Conservation (phyloP, 2,888 invertebrate species). For the Drosophila neonasuta region DNA sequence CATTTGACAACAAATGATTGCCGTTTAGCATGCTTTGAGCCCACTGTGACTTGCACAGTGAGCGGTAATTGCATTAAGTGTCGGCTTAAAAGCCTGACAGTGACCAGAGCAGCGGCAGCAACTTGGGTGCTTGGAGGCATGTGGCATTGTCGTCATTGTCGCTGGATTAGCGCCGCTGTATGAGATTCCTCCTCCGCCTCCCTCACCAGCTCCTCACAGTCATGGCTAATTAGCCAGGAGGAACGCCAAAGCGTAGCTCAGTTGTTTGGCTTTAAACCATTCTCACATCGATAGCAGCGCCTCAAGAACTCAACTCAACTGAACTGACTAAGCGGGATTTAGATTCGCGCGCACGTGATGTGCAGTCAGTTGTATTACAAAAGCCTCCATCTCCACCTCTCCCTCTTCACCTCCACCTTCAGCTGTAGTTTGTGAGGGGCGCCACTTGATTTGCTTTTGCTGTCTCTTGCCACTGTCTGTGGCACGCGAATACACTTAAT, state of each 20-base stretch:
- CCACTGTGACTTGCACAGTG: slow-evolving; percentile 49
- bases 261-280: slow-evolving; percentile 60
- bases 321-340: slow-evolving; percentile 31
- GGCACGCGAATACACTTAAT: slow-evolving; percentile 70
- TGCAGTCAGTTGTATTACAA: slow-evolving; percentile 10
- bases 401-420: not conserved
- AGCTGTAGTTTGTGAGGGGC: not conserved
- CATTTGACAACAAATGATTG: not conserved
- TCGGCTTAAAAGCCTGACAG: slow-evolving; percentile 68
- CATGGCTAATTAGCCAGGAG: slow-evolving; percentile 64
- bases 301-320: slow-evolving; percentile 15
- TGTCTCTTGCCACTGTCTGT: not conserved
- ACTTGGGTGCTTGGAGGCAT: not conserved
- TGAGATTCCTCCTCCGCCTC: slow-evolving; percentile 40
- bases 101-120: slow-evolving; percentile 17
- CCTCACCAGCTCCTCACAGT: slow-evolving; percentile 27
- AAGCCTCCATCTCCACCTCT: not conserved
- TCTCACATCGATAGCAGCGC: slow-evolving; percentile 57
- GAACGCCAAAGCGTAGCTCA: slow-evolving; percentile 5
- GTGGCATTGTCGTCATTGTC: slow-evolving; percentile 56
- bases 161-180: slow-evolving; percentile 62
- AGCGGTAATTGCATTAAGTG: slow-evolving; percentile 77
- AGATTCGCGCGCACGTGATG: slow-evolving; percentile 52
- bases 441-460: slow-evolving; percentile 9
- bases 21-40: not conserved